Base-by-base conservation (phyloP, 2,888 invertebrate genomes). In the Cerastis leucographa region DNA sequence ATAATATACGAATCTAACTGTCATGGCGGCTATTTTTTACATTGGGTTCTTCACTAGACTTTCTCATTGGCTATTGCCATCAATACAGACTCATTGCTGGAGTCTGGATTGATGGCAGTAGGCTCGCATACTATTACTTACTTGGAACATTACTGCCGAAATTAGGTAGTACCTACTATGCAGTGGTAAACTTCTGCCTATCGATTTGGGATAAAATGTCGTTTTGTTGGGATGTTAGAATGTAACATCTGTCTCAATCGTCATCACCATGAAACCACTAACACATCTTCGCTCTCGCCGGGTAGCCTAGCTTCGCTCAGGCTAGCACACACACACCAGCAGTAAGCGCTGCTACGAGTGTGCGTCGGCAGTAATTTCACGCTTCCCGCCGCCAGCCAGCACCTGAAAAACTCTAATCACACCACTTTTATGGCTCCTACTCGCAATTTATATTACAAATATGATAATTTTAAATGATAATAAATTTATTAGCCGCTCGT, bases 391-490 rank as follows among this genome's bases (percentile, higher is more conserved):
- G 87, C 86, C 89, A 87, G 85, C 89, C 89, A 70, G 86, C 84
- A 89, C 88, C 92, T 93, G 92, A 94, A 94, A 94, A 95, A 94
- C 91, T 91, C 89, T 91, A 92, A 93, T 92, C 91, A 91, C 88
- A 87, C 90, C 88, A 87, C 89, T 92, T 92, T 92, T 92, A 93
- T 91, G 90, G 89, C 89, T 83, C 90, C 88, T 84, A 89, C 88
- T 91, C 87, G 89, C 92, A 91, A 91, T 91, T 93, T 90, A 92
- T 92, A 91, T 88, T 90, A 92, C 92, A 92, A 94, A 93, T 94
- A 94, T 94, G 93, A 94, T 94, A 94, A 95, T 93, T 92, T 90
- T 83, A 89, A 92, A 91, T 92, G 91, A 91, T 94, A 92, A 93
- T 94, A 93, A 93, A 92, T 93, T 90, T 92, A 91, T 91, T 91